Evolutionary conservation across 1,140 invertebrate genomes (phyloP).

Genomic region (Andricus grossulariae): DNA sequence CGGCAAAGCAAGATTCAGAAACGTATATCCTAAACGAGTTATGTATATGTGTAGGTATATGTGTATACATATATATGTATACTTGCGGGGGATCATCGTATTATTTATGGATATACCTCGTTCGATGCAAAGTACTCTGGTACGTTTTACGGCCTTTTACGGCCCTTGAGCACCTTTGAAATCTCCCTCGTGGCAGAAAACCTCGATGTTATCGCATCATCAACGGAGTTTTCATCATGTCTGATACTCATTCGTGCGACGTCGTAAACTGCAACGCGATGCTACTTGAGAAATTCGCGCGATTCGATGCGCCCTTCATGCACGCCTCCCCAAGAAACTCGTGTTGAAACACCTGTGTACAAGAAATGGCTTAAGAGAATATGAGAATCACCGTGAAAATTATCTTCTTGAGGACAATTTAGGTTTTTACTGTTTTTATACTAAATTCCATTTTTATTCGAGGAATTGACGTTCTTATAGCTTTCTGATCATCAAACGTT

Average conservation of each 20-base stretch:
- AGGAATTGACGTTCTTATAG: neutral
- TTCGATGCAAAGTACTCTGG: neutral
- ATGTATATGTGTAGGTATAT: neutral
- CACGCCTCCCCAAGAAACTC: constrained; percentile 2
- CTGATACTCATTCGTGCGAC: constrained; percentile 14
- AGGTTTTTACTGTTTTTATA: neutral
- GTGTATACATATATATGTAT: neutral
- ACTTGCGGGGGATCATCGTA: constrained; percentile 28
- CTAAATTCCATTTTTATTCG: neutral
- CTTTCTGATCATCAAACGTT: neutral
- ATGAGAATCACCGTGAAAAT: constrained; percentile 21
- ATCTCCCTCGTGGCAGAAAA: neutral
- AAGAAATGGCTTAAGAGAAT: constrained; percentile 2
- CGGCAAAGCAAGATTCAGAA: constrained; percentile 52
- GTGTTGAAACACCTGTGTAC: neutral
- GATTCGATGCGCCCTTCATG: constrained; percentile 18
- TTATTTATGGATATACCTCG: constrained; percentile 41
- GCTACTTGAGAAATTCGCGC: constrained; percentile 28
- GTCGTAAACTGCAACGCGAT: constrained; percentile 17
- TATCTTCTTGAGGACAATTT: neutral
- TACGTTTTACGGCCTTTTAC: neutral
- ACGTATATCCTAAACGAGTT: constrained; percentile 26
- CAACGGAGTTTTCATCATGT: constrained; percentile 17
- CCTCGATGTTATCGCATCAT: neutral
- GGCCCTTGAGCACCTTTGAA: neutral